Conservation (phyloP, 2,888 invertebrate species). For the Agrochola lota region DNA sequence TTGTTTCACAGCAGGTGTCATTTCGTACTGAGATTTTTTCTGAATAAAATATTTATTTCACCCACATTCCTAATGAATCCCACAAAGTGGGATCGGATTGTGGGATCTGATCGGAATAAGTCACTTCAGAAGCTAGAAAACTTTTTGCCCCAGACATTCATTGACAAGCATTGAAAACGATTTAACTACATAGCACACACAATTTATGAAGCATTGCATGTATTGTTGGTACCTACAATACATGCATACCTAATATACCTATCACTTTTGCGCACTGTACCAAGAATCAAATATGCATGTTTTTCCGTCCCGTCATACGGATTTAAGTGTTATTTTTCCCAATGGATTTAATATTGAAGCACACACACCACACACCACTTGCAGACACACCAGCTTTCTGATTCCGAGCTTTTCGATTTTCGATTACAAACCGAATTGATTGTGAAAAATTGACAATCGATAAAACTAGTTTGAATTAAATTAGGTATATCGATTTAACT, state of each 20-base stretch:
- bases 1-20: not conserved
- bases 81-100: not conserved
- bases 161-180: not conserved
- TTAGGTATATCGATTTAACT: not conserved
- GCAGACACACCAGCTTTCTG: not conserved
- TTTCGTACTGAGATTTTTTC: not conserved
- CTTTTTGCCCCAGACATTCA: not conserved
- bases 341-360: not conserved
- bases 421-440: not conserved
- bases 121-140: not conserved
- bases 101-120: not conserved
- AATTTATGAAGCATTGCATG: too few relatives aligned
- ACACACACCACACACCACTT: too few relatives aligned
- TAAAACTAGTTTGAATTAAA: not conserved
- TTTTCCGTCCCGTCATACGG: slow-evolving; percentile 21
- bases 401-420: not conserved
- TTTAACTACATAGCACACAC: not conserved
- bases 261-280: slow-evolving; percentile 10
- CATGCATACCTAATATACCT: not conserved
- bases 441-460: not conserved
- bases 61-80: not conserved
- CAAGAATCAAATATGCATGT: slow-evolving; percentile 31
- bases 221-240: not conserved
- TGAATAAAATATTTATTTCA: not conserved
- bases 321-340: slow-evolving; percentile 37